Evolutionary conservation across 1,140 invertebrate species (phyloP).

Genomic region (Bombus turneri): DNA sequence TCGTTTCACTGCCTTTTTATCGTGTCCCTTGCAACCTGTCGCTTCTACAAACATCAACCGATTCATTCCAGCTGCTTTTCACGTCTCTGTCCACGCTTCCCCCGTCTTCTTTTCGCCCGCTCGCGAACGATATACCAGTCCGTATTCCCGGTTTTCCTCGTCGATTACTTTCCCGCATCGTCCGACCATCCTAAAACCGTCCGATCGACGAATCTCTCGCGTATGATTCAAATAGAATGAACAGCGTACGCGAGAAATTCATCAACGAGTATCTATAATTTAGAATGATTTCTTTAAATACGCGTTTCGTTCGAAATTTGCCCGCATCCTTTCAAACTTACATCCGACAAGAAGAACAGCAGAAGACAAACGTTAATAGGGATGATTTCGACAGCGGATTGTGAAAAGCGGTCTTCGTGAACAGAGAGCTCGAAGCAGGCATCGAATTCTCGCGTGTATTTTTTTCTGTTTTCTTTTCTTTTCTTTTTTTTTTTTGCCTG

Average conservation of each 20-base stretch:
- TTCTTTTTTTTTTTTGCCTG: background rate
- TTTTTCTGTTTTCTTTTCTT: background rate
- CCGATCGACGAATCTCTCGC: background rate
- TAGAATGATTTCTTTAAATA: background rate
- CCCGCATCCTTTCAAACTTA: no score
- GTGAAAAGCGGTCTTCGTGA: constrained; percentile 39
- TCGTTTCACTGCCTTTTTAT: constrained; percentile 32
- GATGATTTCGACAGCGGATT: background rate
- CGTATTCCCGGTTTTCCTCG: background rate
- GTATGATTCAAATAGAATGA: background rate
- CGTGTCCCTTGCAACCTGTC: constrained; percentile 49
- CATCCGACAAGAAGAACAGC: background rate
- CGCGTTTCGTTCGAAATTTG: no score
- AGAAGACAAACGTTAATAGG: background rate
- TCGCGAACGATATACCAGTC: background rate
- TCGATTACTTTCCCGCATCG: no score
- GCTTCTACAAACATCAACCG: constrained; percentile 47
- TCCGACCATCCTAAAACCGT: no score
- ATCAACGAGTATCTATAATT: background rate
- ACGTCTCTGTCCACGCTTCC: constrained; percentile 33
- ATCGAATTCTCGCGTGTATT: constrained; percentile 29
- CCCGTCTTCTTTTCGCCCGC: background rate
- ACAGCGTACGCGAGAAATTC: background rate
- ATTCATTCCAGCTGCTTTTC: constrained; percentile 54
- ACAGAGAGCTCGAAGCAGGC: constrained; percentile 55